Percentiles rank a stretch among this genome's conserved stretches.
Evolutionary conservation across 2,888 invertebrate species (phyloP).

Genomic region (Platycheirus albimanus): DNA sequence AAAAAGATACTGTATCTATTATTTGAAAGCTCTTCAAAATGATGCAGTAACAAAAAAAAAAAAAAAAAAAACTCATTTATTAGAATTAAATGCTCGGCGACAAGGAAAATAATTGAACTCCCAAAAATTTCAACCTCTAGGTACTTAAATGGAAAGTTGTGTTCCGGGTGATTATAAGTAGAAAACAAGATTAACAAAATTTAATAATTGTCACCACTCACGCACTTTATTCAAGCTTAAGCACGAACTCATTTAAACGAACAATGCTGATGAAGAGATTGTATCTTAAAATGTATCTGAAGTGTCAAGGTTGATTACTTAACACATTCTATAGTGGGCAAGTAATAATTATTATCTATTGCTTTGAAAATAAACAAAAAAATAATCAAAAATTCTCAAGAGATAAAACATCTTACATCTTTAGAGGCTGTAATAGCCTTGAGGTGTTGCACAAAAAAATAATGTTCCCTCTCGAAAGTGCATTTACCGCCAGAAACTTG

Average conservation of each 20-base stretch:
- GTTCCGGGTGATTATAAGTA: constrained; percentile 12
- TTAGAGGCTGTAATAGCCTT: not conserved
- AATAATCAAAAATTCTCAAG: not conserved
- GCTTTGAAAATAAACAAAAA: not conserved
- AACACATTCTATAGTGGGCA: constrained; percentile 9
- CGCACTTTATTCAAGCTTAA: constrained; percentile 22
- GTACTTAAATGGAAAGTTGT: constrained; percentile 10
- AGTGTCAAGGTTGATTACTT: constrained; percentile 30
- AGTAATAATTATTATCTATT: not conserved
- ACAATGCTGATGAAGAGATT: not conserved
- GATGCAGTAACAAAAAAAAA: too few relatives aligned
- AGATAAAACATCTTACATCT: constrained; percentile 22
- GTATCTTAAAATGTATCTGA: constrained; percentile 12
- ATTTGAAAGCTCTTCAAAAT: too few relatives aligned
- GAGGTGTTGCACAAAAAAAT: not conserved
- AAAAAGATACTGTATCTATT: too few relatives aligned
- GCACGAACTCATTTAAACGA: not conserved
- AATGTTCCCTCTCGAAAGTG: not conserved
- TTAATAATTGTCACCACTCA: constrained; percentile 3
- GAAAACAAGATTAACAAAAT: not conserved
- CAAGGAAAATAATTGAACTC: too few relatives aligned
- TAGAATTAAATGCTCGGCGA: too few relatives aligned
- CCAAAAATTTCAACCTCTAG: too few relatives aligned
- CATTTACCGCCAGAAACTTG: not conserved
- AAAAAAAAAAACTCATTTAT: too few relatives aligned